Percentiles rank a stretch among this genome's conserved stretches.
Evolutionary conservation across 2,888 invertebrate genomes (phyloP).

Genomic region (Sylvicola fuscatus): DNA sequence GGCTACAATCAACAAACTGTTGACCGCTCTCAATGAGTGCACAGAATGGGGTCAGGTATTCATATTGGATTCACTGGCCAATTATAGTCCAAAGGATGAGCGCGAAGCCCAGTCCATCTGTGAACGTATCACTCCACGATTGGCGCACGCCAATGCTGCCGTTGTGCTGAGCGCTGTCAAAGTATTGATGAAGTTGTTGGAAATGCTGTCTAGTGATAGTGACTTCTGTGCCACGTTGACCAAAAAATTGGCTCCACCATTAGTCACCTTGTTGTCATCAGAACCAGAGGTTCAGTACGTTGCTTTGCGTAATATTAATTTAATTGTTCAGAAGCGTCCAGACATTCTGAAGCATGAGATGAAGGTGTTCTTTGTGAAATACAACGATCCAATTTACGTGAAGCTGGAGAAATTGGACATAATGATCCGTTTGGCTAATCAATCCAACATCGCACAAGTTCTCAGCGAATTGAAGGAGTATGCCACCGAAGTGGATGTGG

Average conservation of each 20-base stretch:
- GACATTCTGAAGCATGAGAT: conserved; percentile 99
- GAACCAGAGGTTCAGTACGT: conserved; percentile 99
- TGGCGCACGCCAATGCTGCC: conserved; percentile 98
- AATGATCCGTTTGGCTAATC: conserved; percentile 96
- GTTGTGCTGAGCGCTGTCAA: conserved; percentile 97
- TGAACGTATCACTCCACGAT: conserved; percentile 87
- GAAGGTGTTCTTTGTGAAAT: conserved; percentile 99
- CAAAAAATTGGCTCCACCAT: conserved; percentile 95
- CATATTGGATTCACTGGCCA: conserved; percentile 91
- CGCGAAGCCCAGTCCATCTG: conserved; percentile 97
- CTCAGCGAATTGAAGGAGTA: conserved; percentile 96
- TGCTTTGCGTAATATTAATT: conserved; percentile 91
- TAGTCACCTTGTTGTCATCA: conserved; percentile 90
- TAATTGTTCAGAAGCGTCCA: conserved; percentile 96
- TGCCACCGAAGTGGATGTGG: conserved; percentile 98
- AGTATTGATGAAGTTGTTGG: conserved; percentile 94
- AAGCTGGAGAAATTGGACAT: conserved; percentile 97
- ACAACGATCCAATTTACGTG: conserved; percentile 99
- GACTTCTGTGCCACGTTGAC: conserved; percentile 88
- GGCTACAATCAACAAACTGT: conserved; percentile 90
- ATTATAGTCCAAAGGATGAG: conserved; percentile 92
- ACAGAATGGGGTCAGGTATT: conserved; percentile 99
- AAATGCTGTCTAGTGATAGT: conserved; percentile 82
- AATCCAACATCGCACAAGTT: conserved; percentile 95
- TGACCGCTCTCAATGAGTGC: conserved; percentile 97